A percentile compares a stretch with the other conserved stretches of the same genome.
phyloP scores from a whole-genome alignment of 2,888 invertebrate species.

The Agriopis marginaria region DNA sequence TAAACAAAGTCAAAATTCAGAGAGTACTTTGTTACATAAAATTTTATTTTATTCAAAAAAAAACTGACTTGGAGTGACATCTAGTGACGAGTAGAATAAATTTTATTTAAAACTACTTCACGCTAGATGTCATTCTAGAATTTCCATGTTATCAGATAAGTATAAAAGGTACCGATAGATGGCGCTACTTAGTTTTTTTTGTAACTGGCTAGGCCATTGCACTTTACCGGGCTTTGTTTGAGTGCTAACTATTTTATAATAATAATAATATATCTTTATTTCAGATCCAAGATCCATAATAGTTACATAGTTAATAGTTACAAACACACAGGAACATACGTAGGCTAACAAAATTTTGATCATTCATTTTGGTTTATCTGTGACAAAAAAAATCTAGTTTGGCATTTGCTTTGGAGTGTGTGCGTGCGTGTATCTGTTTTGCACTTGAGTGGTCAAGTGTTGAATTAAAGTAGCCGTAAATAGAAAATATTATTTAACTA shows the following conservation, averaged over 20 bases:
- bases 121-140: slow-evolving; percentile 43
- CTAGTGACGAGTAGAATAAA: slow-evolving; percentile 51
- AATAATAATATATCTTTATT: too few species aligned
- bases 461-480: not conserved
- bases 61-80: slow-evolving; percentile 46
- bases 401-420: slow-evolving; percentile 9
- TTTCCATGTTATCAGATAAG: too few species aligned
- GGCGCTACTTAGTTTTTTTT: slow-evolving; percentile 39
- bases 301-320: too few species aligned
- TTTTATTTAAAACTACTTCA: slow-evolving; percentile 18
- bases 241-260: too few species aligned
- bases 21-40: not conserved
- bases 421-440: not conserved
- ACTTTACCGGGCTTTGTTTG: slow-evolving; percentile 36
- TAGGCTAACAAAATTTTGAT: too few species aligned
- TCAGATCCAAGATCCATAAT: too few species aligned
- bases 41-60: too few species aligned
- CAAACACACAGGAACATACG: too few species aligned
- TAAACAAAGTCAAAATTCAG: not conserved
- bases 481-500: not conserved
- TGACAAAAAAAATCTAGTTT: not conserved
- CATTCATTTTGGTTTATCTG: slow-evolving; percentile 15
- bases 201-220: slow-evolving; percentile 38
- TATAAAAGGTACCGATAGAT: slow-evolving; percentile 49
- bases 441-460: not conserved